Base-by-base conservation (phyloP, 1,140 invertebrate genomes). In the Brachionus manjavacas region DNA sequence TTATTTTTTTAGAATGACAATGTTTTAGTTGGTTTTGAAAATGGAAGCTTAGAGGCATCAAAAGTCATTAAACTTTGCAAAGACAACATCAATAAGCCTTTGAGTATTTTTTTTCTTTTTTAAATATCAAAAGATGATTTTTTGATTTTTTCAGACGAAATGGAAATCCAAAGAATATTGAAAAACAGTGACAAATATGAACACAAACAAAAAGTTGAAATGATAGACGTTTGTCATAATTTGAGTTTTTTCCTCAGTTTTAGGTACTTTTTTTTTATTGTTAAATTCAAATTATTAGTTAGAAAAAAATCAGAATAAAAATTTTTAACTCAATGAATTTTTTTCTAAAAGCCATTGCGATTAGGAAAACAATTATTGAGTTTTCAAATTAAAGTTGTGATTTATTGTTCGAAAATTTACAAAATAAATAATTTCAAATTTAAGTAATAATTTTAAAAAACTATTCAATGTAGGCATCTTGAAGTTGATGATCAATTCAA, bases 191-290 rank as follows among this genome's bases (percentile, higher is more conserved):
- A 55, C 8, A 74, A 78, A 35, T 49, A 41, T 60, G 88, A 89
- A 79, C 88, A 89, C 74, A 85, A 85, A 39, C 86, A 84, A 68
- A 83, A 86, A 39, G 85, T 89, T 41, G 85, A 88, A 16, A 85
- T 86, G 70, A 83, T 89, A 20, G 88, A 89, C 85, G 85, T 86
- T 8, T 87, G 87, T 39, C 60, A 81, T 12, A 28, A 85, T 23
- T 85, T 87, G 60, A 86, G 85, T 39, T 85, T 89, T 16, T 88
- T 88, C 85, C 87, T 87, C 20, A 87, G 88, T 8, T 87, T 86
- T 85, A 88, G 88, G 88, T 89, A 85, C 55, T 31, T 41, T 31
- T 52, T 31, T 41, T 31, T 52, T 35, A 2, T 7, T 7, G 31
- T 6, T 16, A 25, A 25, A 4, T 55, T 41, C 68, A n/a, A 31